Percentiles rank a stretch among this genome's conserved stretches.
phyloP scores from a whole-genome alignment of 2,797 vertebrate species.

The Pseudocheirus occidentalis region DNA sequence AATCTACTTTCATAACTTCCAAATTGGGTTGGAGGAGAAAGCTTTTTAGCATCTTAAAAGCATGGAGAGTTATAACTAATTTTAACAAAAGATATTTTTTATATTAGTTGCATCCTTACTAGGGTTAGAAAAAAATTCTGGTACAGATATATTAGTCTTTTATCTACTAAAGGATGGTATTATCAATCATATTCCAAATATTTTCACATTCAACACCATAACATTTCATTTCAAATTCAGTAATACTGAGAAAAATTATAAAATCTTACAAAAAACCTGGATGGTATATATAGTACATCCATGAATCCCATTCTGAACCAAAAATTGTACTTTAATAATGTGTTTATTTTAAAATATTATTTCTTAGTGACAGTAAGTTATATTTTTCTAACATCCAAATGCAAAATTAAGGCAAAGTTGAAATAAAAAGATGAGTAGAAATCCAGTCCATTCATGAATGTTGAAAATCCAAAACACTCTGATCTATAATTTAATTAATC shows the following conservation, averaged over 20 bases:
- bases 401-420: slow-evolving; percentile 40
- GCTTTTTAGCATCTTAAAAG: neutral
- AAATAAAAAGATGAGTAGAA: slow-evolving; percentile 55
- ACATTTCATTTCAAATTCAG: slow-evolving; percentile 22
- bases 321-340: slow-evolving; percentile 45
- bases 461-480: slow-evolving; percentile 27
- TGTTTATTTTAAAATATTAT: slow-evolving; percentile 17
- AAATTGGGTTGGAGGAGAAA: neutral
- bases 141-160: neutral
- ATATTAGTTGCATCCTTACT: neutral
- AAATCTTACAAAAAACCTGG: slow-evolving; percentile 29
- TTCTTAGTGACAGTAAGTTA: slow-evolving; percentile 22
- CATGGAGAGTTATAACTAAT: neutral
- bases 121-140: neutral
- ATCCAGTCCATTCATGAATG: slow-evolving; percentile 38
- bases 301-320: neutral
- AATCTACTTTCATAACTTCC: neutral
- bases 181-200: slow-evolving; percentile 24
- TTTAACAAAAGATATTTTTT: slow-evolving; percentile 11
- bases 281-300: neutral
- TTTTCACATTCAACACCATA: slow-evolving; percentile 19
- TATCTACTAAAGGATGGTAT: neutral
- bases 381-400: slow-evolving; percentile 31
- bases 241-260: slow-evolving; percentile 46
- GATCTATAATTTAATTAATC: neutral